Evolutionary conservation across 2,888 invertebrate genomes (phyloP).

Genomic region (Pollenia griseotomentosa): DNA sequence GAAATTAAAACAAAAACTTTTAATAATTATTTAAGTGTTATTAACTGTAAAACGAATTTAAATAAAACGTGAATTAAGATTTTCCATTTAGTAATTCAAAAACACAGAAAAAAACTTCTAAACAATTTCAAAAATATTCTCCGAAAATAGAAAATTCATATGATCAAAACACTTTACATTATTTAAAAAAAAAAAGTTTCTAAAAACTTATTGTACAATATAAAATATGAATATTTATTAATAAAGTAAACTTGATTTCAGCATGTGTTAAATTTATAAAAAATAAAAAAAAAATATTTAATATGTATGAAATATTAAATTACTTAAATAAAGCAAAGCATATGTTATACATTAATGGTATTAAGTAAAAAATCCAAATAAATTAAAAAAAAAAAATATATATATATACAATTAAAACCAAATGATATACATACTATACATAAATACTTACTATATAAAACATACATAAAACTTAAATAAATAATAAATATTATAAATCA

Average conservation of each 20-base stretch:
- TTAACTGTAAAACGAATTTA: constrained; percentile 80
- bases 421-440: constrained; percentile 64
- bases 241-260: constrained; percentile 69
- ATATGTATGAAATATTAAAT: constrained; percentile 46
- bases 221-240: constrained; percentile 63
- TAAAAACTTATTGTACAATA: constrained; percentile 59
- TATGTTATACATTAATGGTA: constrained; percentile 78
- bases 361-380: constrained; percentile 56
- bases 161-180: constrained; percentile 11
- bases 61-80: constrained; percentile 59
- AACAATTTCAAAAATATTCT: constrained; percentile 32
- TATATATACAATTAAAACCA: constrained; percentile 60
- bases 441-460: constrained; percentile 74
- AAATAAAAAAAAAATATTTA: constrained; percentile 36
- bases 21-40: constrained; percentile 79
- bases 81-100: constrained; percentile 5
- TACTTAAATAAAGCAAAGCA: constrained; percentile 71
- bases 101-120: neutral
- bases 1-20: constrained; percentile 37
- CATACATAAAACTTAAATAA: constrained; percentile 77
- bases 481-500: constrained; percentile 73
- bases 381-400: constrained; percentile 51
- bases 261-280: constrained; percentile 61
- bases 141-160: constrained; percentile 12
- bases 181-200: constrained; percentile 53